Evolutionary conservation across 2,797 vertebrate genomes (phyloP).

Genomic region (Ctenopoma kingsleyae): DNA sequence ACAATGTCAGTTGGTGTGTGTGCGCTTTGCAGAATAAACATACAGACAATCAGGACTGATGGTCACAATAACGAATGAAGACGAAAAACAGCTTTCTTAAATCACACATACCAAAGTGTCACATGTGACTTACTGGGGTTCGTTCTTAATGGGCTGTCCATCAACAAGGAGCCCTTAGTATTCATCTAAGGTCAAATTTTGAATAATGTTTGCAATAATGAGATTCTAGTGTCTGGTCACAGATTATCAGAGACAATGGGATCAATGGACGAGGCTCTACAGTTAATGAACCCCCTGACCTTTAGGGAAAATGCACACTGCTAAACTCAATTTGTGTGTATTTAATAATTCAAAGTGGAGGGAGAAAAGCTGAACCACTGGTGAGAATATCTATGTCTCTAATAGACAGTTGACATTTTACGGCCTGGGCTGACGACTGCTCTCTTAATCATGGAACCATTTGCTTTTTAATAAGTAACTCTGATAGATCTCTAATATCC

Average conservation of each 20-base stretch:
- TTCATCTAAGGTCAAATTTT: constrained; percentile 74
- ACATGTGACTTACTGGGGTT: constrained; percentile 35
- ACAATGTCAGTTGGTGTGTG: neutral
- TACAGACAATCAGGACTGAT: neutral
- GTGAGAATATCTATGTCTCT: constrained; percentile 79
- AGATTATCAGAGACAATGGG: constrained; percentile 71
- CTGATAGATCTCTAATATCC: constrained; percentile 68
- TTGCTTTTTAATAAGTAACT: constrained; percentile 82
- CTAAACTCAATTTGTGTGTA: constrained; percentile 83
- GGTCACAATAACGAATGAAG: constrained; percentile 5
- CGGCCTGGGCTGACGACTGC: constrained; percentile 70
- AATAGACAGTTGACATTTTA: constrained; percentile 84
- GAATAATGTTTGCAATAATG: constrained; percentile 81
- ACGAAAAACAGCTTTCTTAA: constrained; percentile 20
- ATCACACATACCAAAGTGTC: constrained; percentile 16
- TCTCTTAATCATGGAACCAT: constrained; percentile 78
- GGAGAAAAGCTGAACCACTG: constrained; percentile 71
- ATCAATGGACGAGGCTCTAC: constrained; percentile 78
- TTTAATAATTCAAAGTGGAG: constrained; percentile 88
- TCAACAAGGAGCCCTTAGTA: constrained; percentile 27
- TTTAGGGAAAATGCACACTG: constrained; percentile 79
- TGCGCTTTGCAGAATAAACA: constrained; percentile 21
- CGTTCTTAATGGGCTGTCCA: constrained; percentile 47
- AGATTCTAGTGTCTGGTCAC: constrained; percentile 51
- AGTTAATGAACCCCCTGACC: constrained; percentile 85